Percentiles rank a stretch among this genome's conserved stretches.
Evolutionary conservation across 2,797 vertebrate genomes (phyloP).

Genomic region (Enteromius mattozi): DNA sequence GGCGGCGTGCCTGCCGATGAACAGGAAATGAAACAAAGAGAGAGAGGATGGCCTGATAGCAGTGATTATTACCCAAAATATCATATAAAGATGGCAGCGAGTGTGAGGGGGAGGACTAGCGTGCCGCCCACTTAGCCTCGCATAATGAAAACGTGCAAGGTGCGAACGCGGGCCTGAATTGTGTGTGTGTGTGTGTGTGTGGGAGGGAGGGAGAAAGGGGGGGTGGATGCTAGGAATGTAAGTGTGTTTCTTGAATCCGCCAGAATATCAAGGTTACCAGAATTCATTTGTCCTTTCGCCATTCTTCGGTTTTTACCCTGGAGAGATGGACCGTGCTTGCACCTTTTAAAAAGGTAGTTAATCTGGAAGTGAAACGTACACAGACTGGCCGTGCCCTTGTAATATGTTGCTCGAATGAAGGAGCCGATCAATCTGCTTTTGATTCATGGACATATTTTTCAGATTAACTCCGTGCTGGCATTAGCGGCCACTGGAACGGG

Average conservation of each 20-base stretch:
- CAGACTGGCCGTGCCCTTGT: conserved; percentile 44
- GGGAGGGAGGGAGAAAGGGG: background rate
- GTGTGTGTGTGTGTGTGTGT: background rate
- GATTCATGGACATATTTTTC: conserved; percentile 60
- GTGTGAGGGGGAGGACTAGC: conserved; percentile 59
- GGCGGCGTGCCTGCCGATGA: conserved; percentile 61
- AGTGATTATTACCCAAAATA: conserved; percentile 69
- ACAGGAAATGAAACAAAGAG: conserved; percentile 66
- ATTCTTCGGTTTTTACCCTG: conserved; percentile 39
- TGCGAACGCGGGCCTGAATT: conserved; percentile 52
- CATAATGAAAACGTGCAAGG: conserved; percentile 64
- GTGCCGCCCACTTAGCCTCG: conserved; percentile 63
- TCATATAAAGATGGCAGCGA: conserved; percentile 66
- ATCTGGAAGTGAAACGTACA: conserved; percentile 53
- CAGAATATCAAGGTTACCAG: conserved; percentile 47
- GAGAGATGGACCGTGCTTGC: conserved; percentile 31
- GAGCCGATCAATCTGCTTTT: conserved; percentile 60
- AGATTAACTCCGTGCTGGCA: conserved; percentile 54
- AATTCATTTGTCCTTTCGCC: conserved; percentile 40
- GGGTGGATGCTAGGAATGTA: conserved; percentile 23
- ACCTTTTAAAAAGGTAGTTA: conserved; percentile 59
- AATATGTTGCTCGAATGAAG: conserved; percentile 35
- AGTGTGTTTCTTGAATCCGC: conserved; percentile 32
- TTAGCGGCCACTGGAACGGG: conserved; percentile 71
- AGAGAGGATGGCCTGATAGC: conserved; percentile 63